phyloP scores from a whole-genome alignment of 2,113 vertebrate species.

The Eclectus roratus region DNA sequence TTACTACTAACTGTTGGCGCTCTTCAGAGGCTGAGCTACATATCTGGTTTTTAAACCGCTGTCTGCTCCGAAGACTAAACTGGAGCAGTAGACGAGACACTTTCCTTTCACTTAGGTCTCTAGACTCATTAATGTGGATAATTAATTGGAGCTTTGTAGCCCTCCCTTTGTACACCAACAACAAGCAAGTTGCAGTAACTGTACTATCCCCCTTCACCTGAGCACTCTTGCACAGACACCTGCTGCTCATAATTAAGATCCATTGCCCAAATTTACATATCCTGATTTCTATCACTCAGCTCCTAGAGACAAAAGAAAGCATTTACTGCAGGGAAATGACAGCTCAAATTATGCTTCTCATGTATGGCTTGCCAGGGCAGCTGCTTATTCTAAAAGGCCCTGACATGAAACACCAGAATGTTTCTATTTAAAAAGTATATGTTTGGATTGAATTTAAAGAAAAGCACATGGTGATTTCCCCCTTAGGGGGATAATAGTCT shows the following conservation, averaged over 20 bases:
- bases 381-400: constrained; percentile 68
- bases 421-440: constrained; percentile 59
- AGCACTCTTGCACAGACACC: constrained; percentile 81
- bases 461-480: constrained; percentile 69
- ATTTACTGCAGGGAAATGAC: constrained; percentile 74
- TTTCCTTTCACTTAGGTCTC: constrained; percentile 8
- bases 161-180: constrained; percentile 62
- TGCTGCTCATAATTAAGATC: constrained; percentile 92
- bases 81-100: not conserved
- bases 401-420: not conserved
- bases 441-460: constrained; percentile 84
- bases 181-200: constrained; percentile 59
- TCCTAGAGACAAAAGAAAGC: constrained; percentile 72
- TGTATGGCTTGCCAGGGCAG: constrained; percentile 46
- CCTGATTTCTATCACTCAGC: constrained; percentile 82
- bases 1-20: not conserved
- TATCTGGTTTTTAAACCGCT: not conserved
- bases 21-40: not conserved
- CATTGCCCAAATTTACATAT: constrained; percentile 83
- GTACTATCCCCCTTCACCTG: constrained; percentile 82
- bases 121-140: constrained; percentile 84
- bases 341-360: constrained; percentile 79
- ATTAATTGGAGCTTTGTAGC: constrained; percentile 81
- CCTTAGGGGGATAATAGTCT: constrained; percentile 71
- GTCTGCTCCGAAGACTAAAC: not conserved